Evolutionary conservation across 2,113 vertebrate species (phyloP).

Genomic region (Spea multiplicata): DNA sequence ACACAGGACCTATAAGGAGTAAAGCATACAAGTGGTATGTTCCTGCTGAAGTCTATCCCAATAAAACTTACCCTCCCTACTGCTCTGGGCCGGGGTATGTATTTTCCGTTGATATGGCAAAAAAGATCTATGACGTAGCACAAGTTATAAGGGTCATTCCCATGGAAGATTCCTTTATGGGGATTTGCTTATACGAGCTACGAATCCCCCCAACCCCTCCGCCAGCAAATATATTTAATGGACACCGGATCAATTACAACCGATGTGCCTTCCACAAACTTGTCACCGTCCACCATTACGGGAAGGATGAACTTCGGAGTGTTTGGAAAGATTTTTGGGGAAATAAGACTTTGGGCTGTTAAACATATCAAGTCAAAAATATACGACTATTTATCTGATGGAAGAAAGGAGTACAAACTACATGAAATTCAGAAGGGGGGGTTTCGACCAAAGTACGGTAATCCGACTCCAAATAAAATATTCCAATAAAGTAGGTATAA

Average conservation of each 20-base stretch:
- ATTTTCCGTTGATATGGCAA: constrained; percentile 47
- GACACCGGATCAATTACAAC: constrained; percentile 1
- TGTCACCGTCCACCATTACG: constrained; percentile 15
- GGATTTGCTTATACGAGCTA: constrained; percentile 46
- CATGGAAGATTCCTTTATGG: constrained; percentile 48
- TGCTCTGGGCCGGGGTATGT: constrained; percentile 45
- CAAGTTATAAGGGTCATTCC: not conserved
- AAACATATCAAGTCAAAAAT: not conserved
- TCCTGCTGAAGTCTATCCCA: constrained; percentile 38
- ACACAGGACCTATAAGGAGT: not conserved
- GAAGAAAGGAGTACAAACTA: too few relatives aligned
- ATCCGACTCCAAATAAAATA: too few relatives aligned
- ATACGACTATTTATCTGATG: too few relatives aligned
- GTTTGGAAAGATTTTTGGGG: constrained; percentile 17
- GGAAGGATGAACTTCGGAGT: not conserved
- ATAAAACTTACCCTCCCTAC: constrained; percentile 35
- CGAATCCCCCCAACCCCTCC: not conserved
- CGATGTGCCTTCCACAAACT: not conserved
- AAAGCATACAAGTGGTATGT: constrained; percentile 31
- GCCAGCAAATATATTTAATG: constrained; percentile 4
- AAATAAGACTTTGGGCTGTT: not conserved
- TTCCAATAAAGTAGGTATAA: too few relatives aligned
- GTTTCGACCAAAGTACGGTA: too few relatives aligned
- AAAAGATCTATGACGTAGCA: constrained; percentile 34
- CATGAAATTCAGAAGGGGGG: too few relatives aligned